Evolutionary conservation across 1,140 invertebrate genomes (phyloP), one percentile per base, ranked within the genome.

Genomic region (Danaus melanippus): DNA sequence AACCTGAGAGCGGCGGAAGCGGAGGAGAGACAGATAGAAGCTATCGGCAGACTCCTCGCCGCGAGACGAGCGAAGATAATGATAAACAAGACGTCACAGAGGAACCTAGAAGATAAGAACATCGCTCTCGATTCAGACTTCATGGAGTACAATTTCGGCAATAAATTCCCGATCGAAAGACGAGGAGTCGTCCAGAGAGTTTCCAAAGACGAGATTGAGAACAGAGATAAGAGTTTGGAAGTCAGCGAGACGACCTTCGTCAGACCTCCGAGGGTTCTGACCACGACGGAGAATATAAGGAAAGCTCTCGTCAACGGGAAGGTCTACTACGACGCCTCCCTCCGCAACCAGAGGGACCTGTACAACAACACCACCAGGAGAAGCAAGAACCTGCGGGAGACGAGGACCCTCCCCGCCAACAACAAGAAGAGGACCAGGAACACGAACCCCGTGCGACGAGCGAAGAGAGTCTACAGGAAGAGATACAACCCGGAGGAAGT

Each of bases 21-120:
- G 3, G 87, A 88, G 66, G 87, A 87, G 39, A 81, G 71, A 56
- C 87, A 88, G 60, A 88, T 88, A 50, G 87, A 87, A 72, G 87
- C 84, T 21, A 87, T 88, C 8, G 87, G 87, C 9, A 74, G 85
- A 58, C 61, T 86, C 8, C 57, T 88, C 47, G 81, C 82, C 44
- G 76, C 83, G 0, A 76, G 77, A 57, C 69, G 82, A 12, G 76
- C 72, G 4, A 86, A 84, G 60, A 39, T 86, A 1, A 62, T 86
- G 11, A 47, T 87, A 44, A 80, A 87, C 47, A 86, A 86, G 55
- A 65, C 79, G 41, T 84, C 84, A 2, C 79, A 87, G 55, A 80
- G 79, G 53, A 74, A 84, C 49, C 65, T 84, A n/a, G 80, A 81
- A 67, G 58, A 71, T 0, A 81, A 86, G 65, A 78, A 69, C 8